Evolutionary conservation across 1,140 invertebrate genomes (phyloP).

Genomic region (Sipha flava): DNA sequence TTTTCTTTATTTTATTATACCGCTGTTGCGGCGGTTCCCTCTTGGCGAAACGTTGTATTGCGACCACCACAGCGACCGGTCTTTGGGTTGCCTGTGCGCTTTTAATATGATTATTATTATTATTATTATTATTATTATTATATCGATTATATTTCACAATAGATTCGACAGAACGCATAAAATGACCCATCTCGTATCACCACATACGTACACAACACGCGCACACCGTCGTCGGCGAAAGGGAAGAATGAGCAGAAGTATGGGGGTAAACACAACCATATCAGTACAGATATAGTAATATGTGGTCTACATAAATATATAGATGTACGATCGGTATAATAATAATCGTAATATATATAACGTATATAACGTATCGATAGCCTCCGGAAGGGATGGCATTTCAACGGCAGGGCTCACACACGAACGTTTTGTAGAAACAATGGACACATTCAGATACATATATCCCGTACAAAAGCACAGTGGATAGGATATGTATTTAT

Average conservation of each 20-base stretch:
- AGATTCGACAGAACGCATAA: neutral
- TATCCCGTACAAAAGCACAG: neutral
- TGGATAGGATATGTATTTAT: too few relatives aligned
- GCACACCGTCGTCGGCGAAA: too few relatives aligned
- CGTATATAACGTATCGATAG: neutral
- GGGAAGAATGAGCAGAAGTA: too few relatives aligned
- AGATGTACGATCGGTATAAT: neutral
- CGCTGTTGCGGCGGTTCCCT: too few relatives aligned
- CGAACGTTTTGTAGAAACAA: neutral
- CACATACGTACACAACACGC: too few relatives aligned
- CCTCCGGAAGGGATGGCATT: neutral
- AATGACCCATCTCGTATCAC: neutral
- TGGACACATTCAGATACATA: neutral
- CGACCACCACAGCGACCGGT: too few relatives aligned
- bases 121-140: too few relatives aligned
- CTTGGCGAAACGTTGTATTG: too few relatives aligned
- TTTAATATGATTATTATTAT: too few relatives aligned
- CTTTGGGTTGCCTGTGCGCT: too few relatives aligned
- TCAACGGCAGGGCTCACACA: neutral
- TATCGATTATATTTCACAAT: neutral
- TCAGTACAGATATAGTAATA: neutral
- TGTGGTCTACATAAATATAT: neutral
- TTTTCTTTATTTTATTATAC: conserved; percentile 16
- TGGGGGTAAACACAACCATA: too few relatives aligned
- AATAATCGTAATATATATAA: neutral